Base-by-base conservation (phyloP, 1,140 invertebrate species). In the Cardiocondyla obscurior region DNA sequence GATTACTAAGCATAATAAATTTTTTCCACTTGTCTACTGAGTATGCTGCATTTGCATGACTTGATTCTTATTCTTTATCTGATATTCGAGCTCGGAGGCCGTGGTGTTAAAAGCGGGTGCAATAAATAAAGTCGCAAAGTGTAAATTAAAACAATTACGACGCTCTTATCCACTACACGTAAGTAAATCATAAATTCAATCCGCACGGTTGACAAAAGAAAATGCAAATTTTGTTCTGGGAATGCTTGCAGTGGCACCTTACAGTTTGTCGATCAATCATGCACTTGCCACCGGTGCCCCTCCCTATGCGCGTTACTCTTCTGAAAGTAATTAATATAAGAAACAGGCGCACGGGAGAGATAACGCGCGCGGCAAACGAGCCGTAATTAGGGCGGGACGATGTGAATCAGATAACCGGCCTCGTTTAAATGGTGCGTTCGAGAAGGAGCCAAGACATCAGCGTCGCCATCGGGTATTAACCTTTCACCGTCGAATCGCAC, bases 261-360 rank as follows among this genome's bases (percentile, higher is more conserved):
- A 10, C 58, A 51, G 74, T 67, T 79, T 36, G 33, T 55, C 74
- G 74, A 79, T 79, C 74, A 79, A 79, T 79, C 74, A 79, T 79
- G 33, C 74, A 49, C 73, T 49, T 53, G 74, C 74, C 33, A 53
- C 74, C 30, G 33, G 33, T 30, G 73, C n/a, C 19, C 57, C 74
- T 16, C 62, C 74, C 60, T 42, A 30, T 53, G 74, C 74, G 46
- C 74, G 74, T 77, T 67, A 53, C 60, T 79, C 62, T 69, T 39
- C 46, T 69, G 33, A 79, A 69, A 79, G 62, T 79, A 79, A 79
- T 79, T 79, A 79, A 79, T 79, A 79, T 79, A 79, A 79, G 74
- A 79, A 79, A 79, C 74, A 69, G 74, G 49, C 46, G n/a, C n/a
- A n/a, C n/a, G n/a, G n/a, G 16, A 25, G 46, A 79, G 74, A 79